Conservation (phyloP, 1,140 invertebrate species). For the Lethocerus indicus region DNA sequence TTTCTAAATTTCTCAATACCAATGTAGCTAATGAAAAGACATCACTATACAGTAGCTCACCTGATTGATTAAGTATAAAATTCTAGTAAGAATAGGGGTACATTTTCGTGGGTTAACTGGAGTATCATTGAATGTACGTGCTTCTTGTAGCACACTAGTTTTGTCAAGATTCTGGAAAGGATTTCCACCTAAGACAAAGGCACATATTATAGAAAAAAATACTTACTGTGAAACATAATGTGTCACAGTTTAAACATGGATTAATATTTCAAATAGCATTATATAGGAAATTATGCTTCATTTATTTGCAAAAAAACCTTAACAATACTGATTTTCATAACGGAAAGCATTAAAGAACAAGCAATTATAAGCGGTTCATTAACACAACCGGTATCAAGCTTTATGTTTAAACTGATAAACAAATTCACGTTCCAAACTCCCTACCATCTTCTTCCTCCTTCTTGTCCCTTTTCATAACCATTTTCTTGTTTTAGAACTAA, state of each 20-base stretch:
- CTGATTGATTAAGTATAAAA: slow-evolving; percentile 88
- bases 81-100: slow-evolving; percentile 87
- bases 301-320: neutral
- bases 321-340: too few relatives aligned
- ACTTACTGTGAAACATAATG: too few relatives aligned
- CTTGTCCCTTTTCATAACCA: slow-evolving; percentile 54
- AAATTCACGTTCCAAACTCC: too few relatives aligned
- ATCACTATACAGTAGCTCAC: too few relatives aligned
- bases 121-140: slow-evolving; percentile 92
- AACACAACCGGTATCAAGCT: too few relatives aligned
- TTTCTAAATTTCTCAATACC: neutral
- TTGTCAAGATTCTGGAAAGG: slow-evolving; percentile 90
- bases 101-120: slow-evolving; percentile 95
- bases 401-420: too few relatives aligned
- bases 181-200: slow-evolving; percentile 46
- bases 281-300: neutral
- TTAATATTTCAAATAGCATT: neutral
- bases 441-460: slow-evolving; percentile 73
- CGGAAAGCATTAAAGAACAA: too few relatives aligned
- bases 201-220: neutral
- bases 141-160: slow-evolving; percentile 91
- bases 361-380: too few relatives aligned
- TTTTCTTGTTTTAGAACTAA: too few relatives aligned
- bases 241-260: too few relatives aligned
- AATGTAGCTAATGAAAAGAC: neutral